A percentile compares a stretch with the other conserved stretches of the same genome.
Conservation (phyloP, 2,113 vertebrate genomes). For the Sylvietta virens region DNA sequence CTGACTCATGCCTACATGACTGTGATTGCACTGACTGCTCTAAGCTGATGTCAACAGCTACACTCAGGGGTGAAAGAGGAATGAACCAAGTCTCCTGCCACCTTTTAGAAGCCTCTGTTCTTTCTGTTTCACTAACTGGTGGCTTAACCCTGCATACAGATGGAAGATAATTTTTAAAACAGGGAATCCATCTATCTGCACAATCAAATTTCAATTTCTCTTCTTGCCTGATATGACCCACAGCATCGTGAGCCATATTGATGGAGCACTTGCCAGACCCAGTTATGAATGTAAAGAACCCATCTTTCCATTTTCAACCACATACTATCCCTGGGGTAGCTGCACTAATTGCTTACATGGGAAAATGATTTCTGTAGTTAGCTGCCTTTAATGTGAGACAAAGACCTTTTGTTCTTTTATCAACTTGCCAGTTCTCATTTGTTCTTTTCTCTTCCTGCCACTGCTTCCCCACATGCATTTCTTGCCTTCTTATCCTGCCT, state of each 20-base stretch:
- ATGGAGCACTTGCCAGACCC: neutral
- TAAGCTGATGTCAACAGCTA: neutral
- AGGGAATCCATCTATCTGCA: neutral
- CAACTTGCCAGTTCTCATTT: conserved; percentile 31
- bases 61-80: conserved; percentile 23
- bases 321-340: neutral
- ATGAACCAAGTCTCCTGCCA: neutral
- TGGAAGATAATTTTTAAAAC: neutral
- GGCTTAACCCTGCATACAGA: neutral
- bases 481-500: neutral
- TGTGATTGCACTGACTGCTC: neutral
- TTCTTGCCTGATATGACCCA: neutral
- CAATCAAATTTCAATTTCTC: neutral
- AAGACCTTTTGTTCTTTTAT: conserved; percentile 55
- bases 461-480: neutral
- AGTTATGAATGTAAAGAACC: neutral
- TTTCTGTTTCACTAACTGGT: conserved; percentile 3
- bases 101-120: neutral
- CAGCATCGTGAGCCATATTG: neutral
- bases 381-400: conserved; percentile 19
- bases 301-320: neutral
- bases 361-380: conserved; percentile 18
- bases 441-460: conserved; percentile 48
- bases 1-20: conserved; percentile 30
- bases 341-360: neutral